These are phyloP conservation scores for Butorides virescens DNA, from an alignment of 2,113 vertebrate species.

Conservation along the genomic window DNA sequence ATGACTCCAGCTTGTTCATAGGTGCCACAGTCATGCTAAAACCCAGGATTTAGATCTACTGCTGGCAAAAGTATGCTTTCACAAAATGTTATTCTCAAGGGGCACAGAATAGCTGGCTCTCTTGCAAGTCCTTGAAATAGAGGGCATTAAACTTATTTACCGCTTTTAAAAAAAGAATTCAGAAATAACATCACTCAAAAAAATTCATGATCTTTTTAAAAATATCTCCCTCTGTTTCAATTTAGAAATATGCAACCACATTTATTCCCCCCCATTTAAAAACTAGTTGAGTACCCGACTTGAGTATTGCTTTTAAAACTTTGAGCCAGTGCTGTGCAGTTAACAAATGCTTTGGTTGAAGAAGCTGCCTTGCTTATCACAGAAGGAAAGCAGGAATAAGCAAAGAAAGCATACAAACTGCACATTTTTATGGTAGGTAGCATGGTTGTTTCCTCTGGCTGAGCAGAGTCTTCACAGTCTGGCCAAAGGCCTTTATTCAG, in stretches of 20 bases:
- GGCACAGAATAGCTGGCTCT: not conserved
- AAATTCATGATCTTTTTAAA: too few relatives aligned
- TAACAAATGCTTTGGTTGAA: not conserved
- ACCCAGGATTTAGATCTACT: not conserved
- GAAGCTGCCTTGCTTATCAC: not conserved
- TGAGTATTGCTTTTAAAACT: not conserved
- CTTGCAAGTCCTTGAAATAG: not conserved
- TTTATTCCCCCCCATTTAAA: not conserved
- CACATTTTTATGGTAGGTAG: not conserved
- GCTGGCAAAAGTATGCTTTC: too few relatives aligned
- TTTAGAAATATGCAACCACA: not conserved
- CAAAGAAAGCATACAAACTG: not conserved
- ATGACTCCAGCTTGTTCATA: fast-evolving
- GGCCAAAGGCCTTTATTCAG: not conserved
- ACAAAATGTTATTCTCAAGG: not conserved
- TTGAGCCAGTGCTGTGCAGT: too few relatives aligned
- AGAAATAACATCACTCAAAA: not conserved
- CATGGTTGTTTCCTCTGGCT: not conserved
- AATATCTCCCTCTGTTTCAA: not conserved
- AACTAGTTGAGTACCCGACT: not conserved
- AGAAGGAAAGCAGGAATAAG: not conserved
- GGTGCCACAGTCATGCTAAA: too few relatives aligned
- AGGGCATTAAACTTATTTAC: not conserved
- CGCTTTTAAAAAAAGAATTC: not conserved
- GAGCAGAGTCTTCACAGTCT: not conserved